These are phyloP conservation scores for Choristoneura fumiferana DNA, from an alignment of 1,140 invertebrate genomes.

Conservation along the genomic window DNA sequence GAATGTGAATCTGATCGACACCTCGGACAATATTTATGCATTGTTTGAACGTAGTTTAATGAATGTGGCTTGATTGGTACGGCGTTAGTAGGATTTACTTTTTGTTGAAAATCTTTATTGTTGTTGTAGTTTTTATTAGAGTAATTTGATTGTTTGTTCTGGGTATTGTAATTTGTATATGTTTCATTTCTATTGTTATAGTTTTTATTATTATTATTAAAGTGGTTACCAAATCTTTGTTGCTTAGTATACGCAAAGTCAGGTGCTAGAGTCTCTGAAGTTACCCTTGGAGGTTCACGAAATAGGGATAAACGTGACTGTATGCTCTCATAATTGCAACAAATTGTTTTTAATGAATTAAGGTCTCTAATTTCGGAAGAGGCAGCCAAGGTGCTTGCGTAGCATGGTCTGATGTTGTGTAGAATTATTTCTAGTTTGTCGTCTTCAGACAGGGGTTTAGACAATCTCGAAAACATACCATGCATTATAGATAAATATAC, in stretches of 20 bases:
- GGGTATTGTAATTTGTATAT: too few species aligned
- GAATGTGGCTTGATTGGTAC: too few species aligned
- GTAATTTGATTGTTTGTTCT: neutral
- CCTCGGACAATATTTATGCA: neutral
- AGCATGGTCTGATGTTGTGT: neutral
- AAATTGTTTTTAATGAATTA: neutral
- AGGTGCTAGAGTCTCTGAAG: neutral
- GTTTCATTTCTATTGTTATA: neutral
- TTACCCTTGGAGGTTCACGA: neutral
- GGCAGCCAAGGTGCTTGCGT: neutral
- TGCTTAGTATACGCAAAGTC: constrained; percentile 6
- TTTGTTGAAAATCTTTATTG: too few species aligned
- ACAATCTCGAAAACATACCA: neutral
- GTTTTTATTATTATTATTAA: neutral
- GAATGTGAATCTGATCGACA: neutral
- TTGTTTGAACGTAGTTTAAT: too few species aligned
- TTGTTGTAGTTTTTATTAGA: too few species aligned
- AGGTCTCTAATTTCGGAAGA: neutral
- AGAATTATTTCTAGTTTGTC: neutral
- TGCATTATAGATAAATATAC: neutral
- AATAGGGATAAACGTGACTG: neutral
- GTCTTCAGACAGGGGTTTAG: neutral
- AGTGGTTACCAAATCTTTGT: neutral
- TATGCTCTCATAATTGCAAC: neutral
- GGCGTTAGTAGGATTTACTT: too few species aligned